Evolutionary conservation across 2,113 vertebrate genomes (phyloP).

Genomic region (Polypterus bichir): DNA sequence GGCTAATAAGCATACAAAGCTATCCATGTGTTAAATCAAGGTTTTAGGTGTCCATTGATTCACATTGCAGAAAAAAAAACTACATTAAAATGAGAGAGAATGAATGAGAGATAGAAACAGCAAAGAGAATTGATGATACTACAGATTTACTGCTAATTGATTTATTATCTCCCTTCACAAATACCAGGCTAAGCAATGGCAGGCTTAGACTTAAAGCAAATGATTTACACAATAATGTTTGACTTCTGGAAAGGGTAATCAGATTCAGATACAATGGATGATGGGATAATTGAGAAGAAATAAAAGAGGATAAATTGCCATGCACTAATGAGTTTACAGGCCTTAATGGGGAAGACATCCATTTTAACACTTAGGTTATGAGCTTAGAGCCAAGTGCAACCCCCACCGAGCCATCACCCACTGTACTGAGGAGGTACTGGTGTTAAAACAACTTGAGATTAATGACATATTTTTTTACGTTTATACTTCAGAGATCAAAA

Average conservation of each 20-base stretch:
- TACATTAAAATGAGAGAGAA: too few species aligned
- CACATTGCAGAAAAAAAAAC: too few species aligned
- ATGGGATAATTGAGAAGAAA: constrained; percentile 76
- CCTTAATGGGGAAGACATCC: constrained; percentile 64
- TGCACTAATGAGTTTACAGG: constrained; percentile 71
- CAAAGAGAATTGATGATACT: constrained; percentile 60
- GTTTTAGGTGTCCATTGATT: too few species aligned
- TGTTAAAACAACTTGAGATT: constrained; percentile 58
- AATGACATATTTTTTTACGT: constrained; percentile 29
- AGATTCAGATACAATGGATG: constrained; percentile 73
- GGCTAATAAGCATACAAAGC: too few species aligned
- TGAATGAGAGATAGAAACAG: constrained; percentile 1
- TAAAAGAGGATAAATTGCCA: constrained; percentile 74
- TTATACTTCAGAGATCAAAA: too few species aligned
- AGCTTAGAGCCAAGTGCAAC: constrained; percentile 36
- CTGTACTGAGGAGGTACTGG: constrained; percentile 42
- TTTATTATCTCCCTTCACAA: constrained; percentile 68
- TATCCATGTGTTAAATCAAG: too few species aligned
- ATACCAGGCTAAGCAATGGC: constrained; percentile 43
- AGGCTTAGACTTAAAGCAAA: constrained; percentile 61
- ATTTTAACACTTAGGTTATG: constrained; percentile 65
- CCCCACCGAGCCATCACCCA: constrained; percentile 25
- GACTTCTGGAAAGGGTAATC: constrained; percentile 70
- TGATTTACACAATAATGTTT: constrained; percentile 77
- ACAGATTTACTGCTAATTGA: constrained; percentile 67